Evolutionary conservation across 2,113 vertebrate species (phyloP).

Genomic region (Promerops cafer): DNA sequence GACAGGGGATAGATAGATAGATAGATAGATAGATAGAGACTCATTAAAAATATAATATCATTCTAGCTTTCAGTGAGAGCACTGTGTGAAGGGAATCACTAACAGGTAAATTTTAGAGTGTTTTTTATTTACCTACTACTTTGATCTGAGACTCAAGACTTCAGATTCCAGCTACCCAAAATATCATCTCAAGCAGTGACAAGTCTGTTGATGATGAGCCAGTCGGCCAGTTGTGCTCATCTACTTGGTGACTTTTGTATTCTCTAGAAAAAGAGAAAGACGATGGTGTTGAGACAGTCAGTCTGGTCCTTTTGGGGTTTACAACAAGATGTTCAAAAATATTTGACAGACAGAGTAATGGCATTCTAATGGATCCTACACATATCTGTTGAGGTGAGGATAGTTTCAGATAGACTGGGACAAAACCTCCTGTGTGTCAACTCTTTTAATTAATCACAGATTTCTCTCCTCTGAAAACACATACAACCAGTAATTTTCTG

Average conservation of each 20-base stretch:
- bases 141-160: neutral
- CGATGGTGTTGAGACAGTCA: neutral
- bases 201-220: neutral
- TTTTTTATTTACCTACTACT: neutral
- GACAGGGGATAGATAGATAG: neutral
- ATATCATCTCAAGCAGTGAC: neutral
- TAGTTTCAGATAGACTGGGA: neutral
- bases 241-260: neutral
- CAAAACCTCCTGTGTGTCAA: neutral
- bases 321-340: neutral
- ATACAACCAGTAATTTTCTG: neutral
- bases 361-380: neutral
- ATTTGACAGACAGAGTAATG: neutral
- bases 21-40: neutral
- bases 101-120: neutral
- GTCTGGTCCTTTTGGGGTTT: neutral
- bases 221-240: neutral
- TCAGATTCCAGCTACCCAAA: neutral
- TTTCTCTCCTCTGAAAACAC: neutral
- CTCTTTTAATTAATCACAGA: neutral
- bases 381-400: neutral
- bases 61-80: neutral
- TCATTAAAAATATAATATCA: rapidly evolving
- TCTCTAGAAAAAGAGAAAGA: neutral
- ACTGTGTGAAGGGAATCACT: neutral